Conservation (phyloP, 2,113 vertebrate genomes). For the Lycocorax pyrrhopterus region DNA sequence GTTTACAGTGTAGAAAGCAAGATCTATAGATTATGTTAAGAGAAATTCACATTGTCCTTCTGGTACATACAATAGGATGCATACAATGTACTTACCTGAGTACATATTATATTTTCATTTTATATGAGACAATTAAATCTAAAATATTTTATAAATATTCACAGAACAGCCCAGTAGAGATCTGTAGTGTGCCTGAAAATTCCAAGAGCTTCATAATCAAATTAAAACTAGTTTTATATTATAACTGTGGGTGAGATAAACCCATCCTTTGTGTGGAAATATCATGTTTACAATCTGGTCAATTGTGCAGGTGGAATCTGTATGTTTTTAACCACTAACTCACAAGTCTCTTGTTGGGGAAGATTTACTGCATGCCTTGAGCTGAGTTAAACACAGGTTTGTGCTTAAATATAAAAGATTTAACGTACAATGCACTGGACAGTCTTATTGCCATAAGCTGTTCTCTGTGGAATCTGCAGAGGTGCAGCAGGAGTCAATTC, state of each 20-base stretch:
- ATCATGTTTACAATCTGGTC: background rate
- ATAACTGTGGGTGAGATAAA: background rate
- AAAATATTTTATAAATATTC: background rate
- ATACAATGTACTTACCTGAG: background rate
- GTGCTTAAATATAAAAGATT: background rate
- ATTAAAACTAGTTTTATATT: background rate
- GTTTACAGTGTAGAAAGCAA: conserved; percentile 10
- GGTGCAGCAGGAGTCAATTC: rapidly evolving
- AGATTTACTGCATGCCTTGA: background rate
- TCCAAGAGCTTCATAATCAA: background rate
- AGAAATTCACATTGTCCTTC: background rate
- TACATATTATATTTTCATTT: background rate
- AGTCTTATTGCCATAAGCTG: background rate
- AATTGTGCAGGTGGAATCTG: background rate
- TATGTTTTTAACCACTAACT: background rate
- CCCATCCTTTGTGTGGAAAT: background rate
- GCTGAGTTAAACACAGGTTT: background rate
- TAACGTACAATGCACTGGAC: background rate
- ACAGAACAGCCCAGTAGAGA: background rate
- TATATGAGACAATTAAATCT: background rate
- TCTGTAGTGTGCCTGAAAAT: background rate
- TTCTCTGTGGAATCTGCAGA: background rate
- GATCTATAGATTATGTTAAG: background rate
- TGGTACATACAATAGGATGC: background rate
- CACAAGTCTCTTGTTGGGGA: background rate